These are phyloP conservation scores for Drosophila pseudoananassae DNA, from an alignment of 1,140 invertebrate species.

Conservation along the genomic window DNA sequence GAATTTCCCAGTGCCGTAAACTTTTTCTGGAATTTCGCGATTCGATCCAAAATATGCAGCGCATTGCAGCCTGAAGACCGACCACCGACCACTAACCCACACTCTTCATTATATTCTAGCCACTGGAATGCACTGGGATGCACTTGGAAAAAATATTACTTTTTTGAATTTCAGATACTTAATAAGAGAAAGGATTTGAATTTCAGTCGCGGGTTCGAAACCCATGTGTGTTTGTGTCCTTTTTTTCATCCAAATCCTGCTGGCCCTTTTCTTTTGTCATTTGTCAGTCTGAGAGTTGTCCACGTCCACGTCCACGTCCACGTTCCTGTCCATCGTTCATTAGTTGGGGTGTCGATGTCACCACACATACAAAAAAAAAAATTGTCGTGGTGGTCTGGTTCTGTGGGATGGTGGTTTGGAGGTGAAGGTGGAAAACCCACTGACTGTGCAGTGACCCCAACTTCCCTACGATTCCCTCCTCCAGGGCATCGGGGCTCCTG, in stretches of 20 bases:
- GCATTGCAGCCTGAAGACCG: not conserved
- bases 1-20: constrained; percentile 32
- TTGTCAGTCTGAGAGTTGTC: constrained; percentile 52
- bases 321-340: constrained; percentile 46
- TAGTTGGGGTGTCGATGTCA: constrained; percentile 66
- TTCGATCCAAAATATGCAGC: constrained; percentile 35
- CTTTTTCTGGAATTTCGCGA: constrained; percentile 37
- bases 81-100: no score
- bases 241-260: not conserved
- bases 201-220: not conserved
- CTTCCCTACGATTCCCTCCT: constrained; percentile 53
- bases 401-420: no score
- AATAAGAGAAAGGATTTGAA: not conserved
- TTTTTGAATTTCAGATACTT: no score
- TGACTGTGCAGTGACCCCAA: constrained; percentile 66
- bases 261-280: constrained; percentile 33
- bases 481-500: not conserved
- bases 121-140: constrained; percentile 3
- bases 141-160: constrained; percentile 2
- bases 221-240: not conserved
- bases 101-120: constrained; percentile 12
- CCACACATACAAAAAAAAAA: constrained; percentile 11
- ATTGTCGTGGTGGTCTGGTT: no score
- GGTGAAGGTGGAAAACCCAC: not conserved
- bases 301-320: constrained; percentile 10